phyloP scores from a whole-genome alignment of 2,113 vertebrate genomes.

The Hucho hucho region DNA sequence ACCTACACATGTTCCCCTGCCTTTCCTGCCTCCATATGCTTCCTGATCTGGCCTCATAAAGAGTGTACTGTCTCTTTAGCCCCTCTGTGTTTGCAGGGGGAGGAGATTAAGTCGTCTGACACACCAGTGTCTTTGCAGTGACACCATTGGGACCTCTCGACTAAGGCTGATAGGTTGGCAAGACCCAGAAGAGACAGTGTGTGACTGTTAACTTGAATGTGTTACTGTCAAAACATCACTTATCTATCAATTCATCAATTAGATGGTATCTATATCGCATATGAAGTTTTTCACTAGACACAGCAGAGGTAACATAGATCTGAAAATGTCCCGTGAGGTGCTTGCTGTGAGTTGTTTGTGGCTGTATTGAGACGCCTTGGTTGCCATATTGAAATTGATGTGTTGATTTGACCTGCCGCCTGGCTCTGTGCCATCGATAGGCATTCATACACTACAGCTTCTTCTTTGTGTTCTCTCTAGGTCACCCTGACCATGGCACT shows the following conservation, averaged over 20 bases:
- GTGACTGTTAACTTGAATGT: background rate
- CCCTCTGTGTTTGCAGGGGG: conserved; percentile 28
- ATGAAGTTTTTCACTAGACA: too few species aligned
- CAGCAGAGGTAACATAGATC: too few species aligned
- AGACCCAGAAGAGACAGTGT: background rate
- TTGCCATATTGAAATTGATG: conserved; percentile 10
- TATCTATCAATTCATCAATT: background rate
- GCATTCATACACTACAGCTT: background rate
- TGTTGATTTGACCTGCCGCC: background rate
- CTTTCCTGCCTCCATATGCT: conserved; percentile 67
- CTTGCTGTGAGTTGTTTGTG: too few species aligned
- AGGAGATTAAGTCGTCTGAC: conserved; percentile 34
- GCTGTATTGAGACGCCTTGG: background rate
- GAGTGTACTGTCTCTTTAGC: conserved; percentile 54
- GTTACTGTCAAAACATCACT: background rate
- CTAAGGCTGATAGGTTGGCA: background rate
- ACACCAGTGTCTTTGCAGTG: conserved; percentile 51
- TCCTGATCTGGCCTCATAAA: conserved; percentile 59
- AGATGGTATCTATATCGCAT: too few species aligned
- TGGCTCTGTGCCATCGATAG: background rate
- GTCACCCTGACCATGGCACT: background rate
- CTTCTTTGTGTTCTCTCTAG: background rate
- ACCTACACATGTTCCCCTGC: conserved; percentile 30
- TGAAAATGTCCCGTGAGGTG: too few species aligned
- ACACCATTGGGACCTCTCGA: conserved; percentile 56